Base-by-base conservation (phyloP, 35 echinoderm and acorn worm species). In the Holothuria glaberrima region DNA sequence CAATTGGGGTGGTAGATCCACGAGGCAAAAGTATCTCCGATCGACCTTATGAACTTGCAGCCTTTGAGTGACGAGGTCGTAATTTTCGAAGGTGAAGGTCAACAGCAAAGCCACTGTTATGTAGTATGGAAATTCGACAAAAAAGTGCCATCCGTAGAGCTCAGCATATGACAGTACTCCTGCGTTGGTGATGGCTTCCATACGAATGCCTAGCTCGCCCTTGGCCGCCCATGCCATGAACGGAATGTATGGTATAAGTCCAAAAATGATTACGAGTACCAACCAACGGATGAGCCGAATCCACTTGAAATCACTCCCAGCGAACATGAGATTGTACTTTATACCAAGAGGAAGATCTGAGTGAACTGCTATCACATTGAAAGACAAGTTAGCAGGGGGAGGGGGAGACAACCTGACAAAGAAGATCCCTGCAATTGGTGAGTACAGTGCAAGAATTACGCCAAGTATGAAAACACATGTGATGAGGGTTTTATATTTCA, bases 281-380 rank as follows among this genome's bases (percentile, higher is more conserved):
- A 78, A 61, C 94, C 94, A 96, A 16, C 94, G 73, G 28, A 87
- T 24, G 18, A 89, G 68, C 12, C 76, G 54, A 58, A 96, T 57
- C 38, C 48, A 85, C 9, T 46, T 30, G 28, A 62, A 90, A 41
- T 96, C 61, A 29, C 80, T 71, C 22, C 46, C 72, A 32, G 86
- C 66, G 71, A 90, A 93, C 56, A 86, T 92, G 9, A 92, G 6
- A 25, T 92, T 81, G 83, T 96, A 93, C 59, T 96, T 96, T 0
- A 96, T 59, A 74, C 94, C 94, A 36, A 92, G 87, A 6, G 94
- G 91, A 0, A 96, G 48, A 63, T 96, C 94, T 32, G 94, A 57
- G 21, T 89, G 75, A 26, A 96, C 45, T 6, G 70, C 85, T 12
- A 96, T 59, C 7, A 59, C 74, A 3, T 87, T 68, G 4, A 35